phyloP scores from a whole-genome alignment of 2,113 vertebrate species.

The Megaceryle torquata region DNA sequence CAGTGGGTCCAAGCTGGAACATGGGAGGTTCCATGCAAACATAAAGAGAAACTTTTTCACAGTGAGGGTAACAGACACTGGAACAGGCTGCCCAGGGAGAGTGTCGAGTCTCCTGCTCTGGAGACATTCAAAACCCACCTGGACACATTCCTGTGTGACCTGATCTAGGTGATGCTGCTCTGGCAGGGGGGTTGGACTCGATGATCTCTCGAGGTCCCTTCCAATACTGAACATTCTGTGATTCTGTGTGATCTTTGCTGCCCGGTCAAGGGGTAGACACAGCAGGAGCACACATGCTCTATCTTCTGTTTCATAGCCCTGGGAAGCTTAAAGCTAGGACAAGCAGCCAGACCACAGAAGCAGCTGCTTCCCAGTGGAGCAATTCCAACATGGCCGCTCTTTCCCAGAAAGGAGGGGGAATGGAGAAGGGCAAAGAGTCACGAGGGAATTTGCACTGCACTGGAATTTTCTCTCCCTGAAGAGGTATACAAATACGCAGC shows the following conservation, averaged over 20 bases:
- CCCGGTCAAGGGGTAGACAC: fast-evolving
- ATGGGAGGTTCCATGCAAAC: no score
- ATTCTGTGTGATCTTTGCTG: background rate
- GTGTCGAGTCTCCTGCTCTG: no score
- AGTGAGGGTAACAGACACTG: no score
- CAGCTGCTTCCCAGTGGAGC: conserved; percentile 57
- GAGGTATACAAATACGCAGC: background rate
- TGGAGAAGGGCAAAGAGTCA: conserved; percentile 30
- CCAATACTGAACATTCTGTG: no score
- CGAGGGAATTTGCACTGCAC: conserved; percentile 2
- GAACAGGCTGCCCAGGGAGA: no score
- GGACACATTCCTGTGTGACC: no score
- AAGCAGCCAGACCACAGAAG: conserved; percentile 51
- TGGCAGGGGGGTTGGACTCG: no score
- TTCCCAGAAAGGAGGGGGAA: conserved; percentile 28
- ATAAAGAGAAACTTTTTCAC: no score
- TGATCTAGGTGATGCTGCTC: no score
- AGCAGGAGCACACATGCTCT: background rate
- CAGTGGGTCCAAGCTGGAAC: no score
- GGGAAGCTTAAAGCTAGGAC: conserved; percentile 2
- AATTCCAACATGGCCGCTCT: conserved; percentile 33
- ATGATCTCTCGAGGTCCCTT: no score
- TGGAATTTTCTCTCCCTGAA: background rate
- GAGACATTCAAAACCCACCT: no score
- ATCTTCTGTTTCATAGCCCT: background rate